Base-by-base conservation (phyloP, 2,797 vertebrate genomes). In the Esox lucius region DNA sequence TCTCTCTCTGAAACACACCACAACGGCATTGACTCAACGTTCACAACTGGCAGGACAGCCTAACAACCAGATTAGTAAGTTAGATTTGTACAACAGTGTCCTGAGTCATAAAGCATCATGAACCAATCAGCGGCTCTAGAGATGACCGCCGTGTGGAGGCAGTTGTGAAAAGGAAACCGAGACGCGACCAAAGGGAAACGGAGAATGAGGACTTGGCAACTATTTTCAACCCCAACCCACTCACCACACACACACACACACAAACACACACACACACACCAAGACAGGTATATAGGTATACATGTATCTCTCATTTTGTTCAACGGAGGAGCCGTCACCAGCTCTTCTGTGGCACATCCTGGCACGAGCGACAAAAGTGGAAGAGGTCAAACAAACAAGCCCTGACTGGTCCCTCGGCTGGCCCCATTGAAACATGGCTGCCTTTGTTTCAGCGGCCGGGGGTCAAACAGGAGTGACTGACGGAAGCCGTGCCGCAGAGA, bases 391-490 rank as follows among this genome's bases (percentile, higher is more conserved):
- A 81, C 85, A 84, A 85, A 86, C 75, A 83, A 84, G 78, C 72
- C 71, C 80, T 66, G 64, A 86, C 83, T 77, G 82, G 81, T 74
- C 65, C 65, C 70, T 79, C 81, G 85, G 84, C n/a, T 59, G 53
- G 53, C 22, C 24, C 24, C 24, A 12, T 82, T 79, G 83, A 88
- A 90, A 88, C 89, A 91, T 87, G 88, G 86, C 81, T 64, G 85
- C 67, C 84, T 87, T 90, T 91, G 88, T 91, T 87, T 85, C 71
- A 79, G 82, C 68, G 68, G 81, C 81, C 87, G 84, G 75, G 48
- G 87, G 84, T 78, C 68, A 84, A 82, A 78, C 83, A 86, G 87
- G 90, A 90, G 89, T 87, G 87, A 84, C 83, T 79, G 88, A 87
- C 85, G 78, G 87, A 92, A 88, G 87, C 89, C 72, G 77, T 13